phyloP scores from a whole-genome alignment of 2,113 vertebrate genomes.

The Sphyrna mokarran region DNA sequence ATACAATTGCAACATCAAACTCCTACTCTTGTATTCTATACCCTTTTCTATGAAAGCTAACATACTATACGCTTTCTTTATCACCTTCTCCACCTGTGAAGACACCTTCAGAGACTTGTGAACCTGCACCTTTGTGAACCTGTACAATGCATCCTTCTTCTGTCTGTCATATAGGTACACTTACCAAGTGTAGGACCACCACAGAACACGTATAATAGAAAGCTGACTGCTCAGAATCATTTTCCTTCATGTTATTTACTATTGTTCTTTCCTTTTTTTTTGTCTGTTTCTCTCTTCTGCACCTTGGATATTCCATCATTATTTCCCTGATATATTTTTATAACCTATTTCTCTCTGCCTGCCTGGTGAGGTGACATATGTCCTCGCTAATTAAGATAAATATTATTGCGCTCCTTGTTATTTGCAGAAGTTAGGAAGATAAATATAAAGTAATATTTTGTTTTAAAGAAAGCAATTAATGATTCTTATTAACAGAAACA shows the following conservation, averaged over 20 bases:
- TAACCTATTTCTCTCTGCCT: not conserved
- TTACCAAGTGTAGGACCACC: not conserved
- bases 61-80: too few species aligned
- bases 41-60: too few species aligned
- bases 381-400: not conserved
- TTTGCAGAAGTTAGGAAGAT: not conserved
- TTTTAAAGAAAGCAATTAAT: not conserved
- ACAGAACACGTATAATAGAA: not conserved
- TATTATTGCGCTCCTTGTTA: too few species aligned
- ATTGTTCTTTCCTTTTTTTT: not conserved
- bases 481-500: not conserved
- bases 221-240: not conserved
- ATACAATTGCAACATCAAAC: too few species aligned
- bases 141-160: not conserved
- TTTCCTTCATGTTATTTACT: not conserved
- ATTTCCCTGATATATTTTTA: not conserved
- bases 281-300: not conserved
- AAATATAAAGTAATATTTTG: not conserved
- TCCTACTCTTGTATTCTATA: too few species aligned
- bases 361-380: not conserved
- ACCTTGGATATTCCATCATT: not conserved
- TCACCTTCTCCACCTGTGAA: too few species aligned
- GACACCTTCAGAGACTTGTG: too few species aligned
- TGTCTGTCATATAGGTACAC: not conserved
- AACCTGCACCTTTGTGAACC: too few species aligned